phyloP scores from a whole-genome alignment of 2,113 vertebrate species.

The Lycocorax pyrrhopterus region DNA sequence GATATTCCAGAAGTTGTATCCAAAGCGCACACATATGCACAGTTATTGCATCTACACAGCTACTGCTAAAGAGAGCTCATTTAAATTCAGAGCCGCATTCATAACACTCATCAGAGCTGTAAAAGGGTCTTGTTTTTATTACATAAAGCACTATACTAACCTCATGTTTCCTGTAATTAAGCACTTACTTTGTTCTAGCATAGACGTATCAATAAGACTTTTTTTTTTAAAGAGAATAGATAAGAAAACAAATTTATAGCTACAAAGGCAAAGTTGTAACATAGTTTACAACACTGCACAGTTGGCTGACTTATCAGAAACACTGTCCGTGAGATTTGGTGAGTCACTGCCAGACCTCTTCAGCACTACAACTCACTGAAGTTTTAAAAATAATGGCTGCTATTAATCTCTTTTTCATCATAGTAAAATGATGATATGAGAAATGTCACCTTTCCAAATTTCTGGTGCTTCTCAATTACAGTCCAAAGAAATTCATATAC shows the following conservation, averaged over 20 bases:
- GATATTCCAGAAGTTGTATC: neutral
- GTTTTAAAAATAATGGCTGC: neutral
- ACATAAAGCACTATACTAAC: neutral
- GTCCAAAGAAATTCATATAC: neutral
- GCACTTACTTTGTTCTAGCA: neutral
- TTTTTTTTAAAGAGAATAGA: neutral
- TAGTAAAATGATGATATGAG: neutral
- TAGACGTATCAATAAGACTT: neutral
- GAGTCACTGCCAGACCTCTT: neutral
- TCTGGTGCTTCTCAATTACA: neutral
- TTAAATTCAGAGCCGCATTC: neutral
- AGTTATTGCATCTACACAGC: neutral
- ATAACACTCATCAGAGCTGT: neutral
- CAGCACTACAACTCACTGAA: neutral
- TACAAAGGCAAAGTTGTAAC: neutral
- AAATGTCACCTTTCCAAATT: neutral
- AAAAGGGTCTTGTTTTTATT: neutral
- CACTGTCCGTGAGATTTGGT: neutral
- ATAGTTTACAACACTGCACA: neutral
- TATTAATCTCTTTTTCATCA: neutral
- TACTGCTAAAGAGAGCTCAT: neutral
- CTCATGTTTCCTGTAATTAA: neutral
- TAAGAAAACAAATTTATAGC: neutral
- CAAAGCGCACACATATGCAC: neutral
- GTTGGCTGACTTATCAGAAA: neutral